These are phyloP conservation scores for Cyprinodon diabolis DNA, from an alignment of 2,797 vertebrate species.

Conservation along the genomic window DNA sequence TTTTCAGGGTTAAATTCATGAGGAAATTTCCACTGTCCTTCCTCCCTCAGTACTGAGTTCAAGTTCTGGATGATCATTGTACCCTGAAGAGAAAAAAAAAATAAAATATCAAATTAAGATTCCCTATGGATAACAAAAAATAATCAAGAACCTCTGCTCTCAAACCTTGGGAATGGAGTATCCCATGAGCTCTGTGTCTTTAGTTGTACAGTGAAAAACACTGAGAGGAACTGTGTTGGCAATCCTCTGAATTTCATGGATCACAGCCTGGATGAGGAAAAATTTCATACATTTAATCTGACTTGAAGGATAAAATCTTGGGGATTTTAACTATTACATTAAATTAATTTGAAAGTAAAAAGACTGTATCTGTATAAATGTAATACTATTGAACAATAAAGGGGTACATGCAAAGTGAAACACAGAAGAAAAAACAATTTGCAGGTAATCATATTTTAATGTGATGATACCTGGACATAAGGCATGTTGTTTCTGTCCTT, in stretches of 20 bases:
- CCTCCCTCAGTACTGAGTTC: conserved; percentile 66
- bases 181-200: conserved; percentile 80
- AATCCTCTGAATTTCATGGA: conserved; percentile 79
- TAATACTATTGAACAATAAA: not conserved
- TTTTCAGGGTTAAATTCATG: conserved; percentile 78
- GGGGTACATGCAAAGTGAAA: not conserved
- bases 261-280: conserved; percentile 69
- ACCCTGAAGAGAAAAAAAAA: conserved; percentile 56
- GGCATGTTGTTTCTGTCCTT: conserved; percentile 74
- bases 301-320: not conserved
- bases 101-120: not conserved
- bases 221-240: conserved; percentile 77
- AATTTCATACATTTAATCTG: not conserved
- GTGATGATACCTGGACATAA: conserved; percentile 61
- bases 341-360: not conserved
- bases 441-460: not conserved
- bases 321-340: not conserved
- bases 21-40: conserved; percentile 78
- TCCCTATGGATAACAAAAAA: not conserved
- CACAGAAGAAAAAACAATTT: not conserved
- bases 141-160: not conserved
- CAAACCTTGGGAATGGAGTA: conserved; percentile 80
- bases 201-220: conserved; percentile 74
- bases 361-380: not conserved
- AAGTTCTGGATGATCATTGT: conserved; percentile 78